Conservation (phyloP, 2,888 invertebrate genomes). For the Copidosoma aretas region DNA sequence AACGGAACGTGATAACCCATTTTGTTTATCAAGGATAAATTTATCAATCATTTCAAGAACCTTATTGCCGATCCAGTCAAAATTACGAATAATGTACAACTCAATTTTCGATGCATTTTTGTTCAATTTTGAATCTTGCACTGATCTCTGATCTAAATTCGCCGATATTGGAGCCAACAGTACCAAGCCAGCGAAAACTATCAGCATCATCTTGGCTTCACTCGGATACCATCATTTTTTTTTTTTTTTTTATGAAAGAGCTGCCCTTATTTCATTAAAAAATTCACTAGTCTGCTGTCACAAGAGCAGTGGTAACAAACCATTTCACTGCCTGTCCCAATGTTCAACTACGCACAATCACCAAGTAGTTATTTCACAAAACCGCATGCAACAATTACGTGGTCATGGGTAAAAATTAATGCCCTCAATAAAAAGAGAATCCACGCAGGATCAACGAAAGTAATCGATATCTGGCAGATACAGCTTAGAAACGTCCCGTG, state of each 20-base stretch:
- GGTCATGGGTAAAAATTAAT: neutral
- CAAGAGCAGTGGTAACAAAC: neutral
- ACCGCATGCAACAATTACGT: neutral
- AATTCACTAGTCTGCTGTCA: neutral
- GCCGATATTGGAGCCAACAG: conserved; percentile 46
- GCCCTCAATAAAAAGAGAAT: neutral
- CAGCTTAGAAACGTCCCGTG: neutral
- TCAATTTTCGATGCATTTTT: conserved; percentile 26
- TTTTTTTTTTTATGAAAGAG: too few species aligned
- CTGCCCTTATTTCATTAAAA: neutral
- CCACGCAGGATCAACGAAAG: neutral
- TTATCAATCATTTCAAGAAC: conserved; percentile 47
- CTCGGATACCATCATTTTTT: conserved; percentile 25
- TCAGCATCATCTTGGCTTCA: conserved; percentile 48
- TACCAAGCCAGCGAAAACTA: conserved; percentile 43
- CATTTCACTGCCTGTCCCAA: neutral
- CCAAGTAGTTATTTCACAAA: neutral
- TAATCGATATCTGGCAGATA: neutral
- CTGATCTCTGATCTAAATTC: conserved; percentile 41
- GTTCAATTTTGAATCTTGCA: conserved; percentile 25
- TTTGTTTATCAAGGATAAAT: conserved; percentile 41
- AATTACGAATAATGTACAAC: conserved; percentile 31
- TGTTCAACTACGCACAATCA: neutral
- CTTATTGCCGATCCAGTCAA: conserved; percentile 48
- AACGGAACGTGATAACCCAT: conserved; percentile 18